These are phyloP conservation scores for Melanotaenia trifasciata DNA, from an alignment of 2,797 vertebrate genomes.

Conservation along the genomic window DNA sequence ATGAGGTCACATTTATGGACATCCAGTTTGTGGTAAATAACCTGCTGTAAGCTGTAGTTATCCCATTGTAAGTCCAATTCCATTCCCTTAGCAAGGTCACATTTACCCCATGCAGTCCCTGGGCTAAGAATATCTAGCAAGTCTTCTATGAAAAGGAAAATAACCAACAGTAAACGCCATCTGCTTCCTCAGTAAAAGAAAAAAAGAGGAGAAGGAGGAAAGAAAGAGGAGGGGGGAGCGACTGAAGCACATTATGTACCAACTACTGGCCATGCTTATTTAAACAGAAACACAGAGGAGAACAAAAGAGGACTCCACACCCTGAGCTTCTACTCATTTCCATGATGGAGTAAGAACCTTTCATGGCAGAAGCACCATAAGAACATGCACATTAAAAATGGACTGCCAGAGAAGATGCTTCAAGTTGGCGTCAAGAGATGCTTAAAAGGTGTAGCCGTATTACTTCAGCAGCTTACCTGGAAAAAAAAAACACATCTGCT, in stretches of 20 bases:
- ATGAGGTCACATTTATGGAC: conserved; percentile 31
- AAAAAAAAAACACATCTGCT: not conserved
- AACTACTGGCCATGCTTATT: conserved; percentile 71
- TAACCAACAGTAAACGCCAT: conserved; percentile 78
- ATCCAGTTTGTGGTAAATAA: conserved; percentile 34
- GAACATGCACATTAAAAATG: conserved; percentile 14
- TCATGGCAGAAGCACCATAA: conserved; percentile 17
- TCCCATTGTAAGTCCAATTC: conserved; percentile 46
- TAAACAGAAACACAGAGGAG: conserved; percentile 60
- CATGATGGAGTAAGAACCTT: conserved; percentile 53
- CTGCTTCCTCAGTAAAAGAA: conserved; percentile 76
- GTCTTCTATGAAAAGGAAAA: conserved; percentile 72
- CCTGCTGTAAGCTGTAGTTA: conserved; percentile 26
- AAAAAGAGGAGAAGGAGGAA: conserved; percentile 69
- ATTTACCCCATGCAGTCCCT: conserved; percentile 58
- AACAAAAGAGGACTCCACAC: conserved; percentile 63
- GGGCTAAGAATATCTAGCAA: conserved; percentile 74
- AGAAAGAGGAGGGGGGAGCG: conserved; percentile 52
- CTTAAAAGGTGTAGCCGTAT: not conserved
- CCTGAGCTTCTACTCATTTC: conserved; percentile 32
- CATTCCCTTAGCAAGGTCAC: conserved; percentile 70
- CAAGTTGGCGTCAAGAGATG: conserved; percentile 4
- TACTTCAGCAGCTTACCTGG: not conserved
- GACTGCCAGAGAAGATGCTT: conserved; percentile 7
- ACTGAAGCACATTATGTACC: conserved; percentile 76